Base-by-base conservation (phyloP, 30 jellyfish, hydroid and myxozoan species). In the Hydra vulgaris region DNA sequence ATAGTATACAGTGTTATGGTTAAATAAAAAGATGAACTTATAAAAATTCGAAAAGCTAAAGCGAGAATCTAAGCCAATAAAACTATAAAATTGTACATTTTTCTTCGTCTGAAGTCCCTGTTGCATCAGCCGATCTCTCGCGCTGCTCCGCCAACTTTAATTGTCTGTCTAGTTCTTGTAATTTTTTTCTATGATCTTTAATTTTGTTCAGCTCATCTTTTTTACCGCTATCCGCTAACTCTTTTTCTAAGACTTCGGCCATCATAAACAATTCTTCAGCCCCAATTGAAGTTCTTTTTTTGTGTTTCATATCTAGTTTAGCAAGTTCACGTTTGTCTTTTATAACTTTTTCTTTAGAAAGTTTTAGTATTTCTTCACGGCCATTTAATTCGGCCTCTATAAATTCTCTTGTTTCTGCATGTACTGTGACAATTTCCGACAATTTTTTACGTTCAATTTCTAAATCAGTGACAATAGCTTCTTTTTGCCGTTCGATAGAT, bases 321-420 rank as follows among this genome's bases (percentile, higher is more conserved):
- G 98, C 96, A 0, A 91, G 89, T 72, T 86, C 98, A 21, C 79
- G 81, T 72, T 91, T 86, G 72, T 91, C 98, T 26, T 86, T 79
- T 74, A 86, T 74, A 7, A 91, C 98, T 66, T 91, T 91, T 23
- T 91, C 98, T 68, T 86, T 86, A 21, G 86, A 88, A 23, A 83
- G 94, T 27, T 89, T 88, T 70, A 89, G 78, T 86, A 89, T 84
- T 66, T 53, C 91, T 17, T 81, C 66, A 24, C 97, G 73, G 12
- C 94, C 97, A 71, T 89, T 86, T 53, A 89, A 85, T 66, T 89
- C 97, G 1, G 97, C 97, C 79, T 89, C 97, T 54, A 89, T 85
- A 75, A 81, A 89, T 15, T 79, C 97, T 7, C 89, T 85, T 68
- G 97, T 89, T 26, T 89, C 97, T 21, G 73, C 88, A 68, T 89